Evolutionary conservation across 2,797 vertebrate genomes (phyloP), one percentile per base, ranked within the genome.

Genomic region (Taeniopygia guttata): DNA sequence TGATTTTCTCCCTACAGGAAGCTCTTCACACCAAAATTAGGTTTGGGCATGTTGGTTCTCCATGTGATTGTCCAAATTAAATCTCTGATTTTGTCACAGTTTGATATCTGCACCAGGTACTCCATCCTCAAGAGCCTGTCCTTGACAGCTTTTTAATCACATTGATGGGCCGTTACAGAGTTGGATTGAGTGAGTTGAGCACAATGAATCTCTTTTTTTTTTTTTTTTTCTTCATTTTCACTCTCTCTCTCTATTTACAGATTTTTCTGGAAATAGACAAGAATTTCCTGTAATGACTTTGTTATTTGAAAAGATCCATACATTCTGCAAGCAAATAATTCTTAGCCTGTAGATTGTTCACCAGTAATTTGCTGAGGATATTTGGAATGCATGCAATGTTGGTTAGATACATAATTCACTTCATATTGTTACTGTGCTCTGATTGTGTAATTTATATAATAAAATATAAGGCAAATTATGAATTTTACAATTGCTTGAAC

Each of bases 401-500:
- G 66, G 89, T 89, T 95, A 92, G 88, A 95, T 95, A 70, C 75
- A 92, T 81, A 94, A 96, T 96, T 95, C 92, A 87, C 86, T 95
- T 93, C 74, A 88, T 89, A 89, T 89, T 92, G 94, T 95, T 89
- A 91, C 87, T 94, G 75, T 80, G 72, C 69, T 75, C 84, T 83
- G 93, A 94, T 95, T 94, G 87, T 94, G 82, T 93, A 95, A 96
- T 96, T 96, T 95, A 89, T 95, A 69, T 85, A 94, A 93, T 88
- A 95, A 96, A 96, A 95, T 89, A 92, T 56, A 60, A 75, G 75
- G 54, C 64, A 92, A 95, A 96, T 96, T 94, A 93, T 78, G 93
- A 96, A 96, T 95, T 96, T 96, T 95, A 96, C 87, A 94, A 92
- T 96, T 96, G 92, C 92, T 91, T 95, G 82, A 89, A 96, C 94